Conservation (phyloP, 2,888 invertebrate species). For the Mechanitis mazaeus region DNA sequence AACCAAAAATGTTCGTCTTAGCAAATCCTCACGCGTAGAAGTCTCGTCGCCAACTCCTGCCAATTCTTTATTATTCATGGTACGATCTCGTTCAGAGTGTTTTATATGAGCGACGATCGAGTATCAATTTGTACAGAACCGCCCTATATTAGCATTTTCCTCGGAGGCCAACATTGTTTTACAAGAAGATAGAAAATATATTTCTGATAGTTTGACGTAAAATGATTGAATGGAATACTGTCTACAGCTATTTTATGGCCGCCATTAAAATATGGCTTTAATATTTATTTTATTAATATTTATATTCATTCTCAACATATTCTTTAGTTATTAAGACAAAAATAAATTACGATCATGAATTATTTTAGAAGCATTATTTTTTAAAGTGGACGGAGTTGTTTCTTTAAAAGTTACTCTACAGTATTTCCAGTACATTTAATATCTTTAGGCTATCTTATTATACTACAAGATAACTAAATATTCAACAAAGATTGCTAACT, state of each 20-base stretch:
- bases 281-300: too few species aligned
- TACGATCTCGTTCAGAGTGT: slow-evolving; percentile 72
- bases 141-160: slow-evolving; percentile 70
- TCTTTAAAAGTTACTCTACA: too few species aligned
- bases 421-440: too few species aligned
- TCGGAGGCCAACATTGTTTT: slow-evolving; percentile 62
- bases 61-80: slow-evolving; percentile 76
- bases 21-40: slow-evolving; percentile 33
- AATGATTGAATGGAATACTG: slow-evolving; percentile 23
- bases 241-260: neutral
- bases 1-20: slow-evolving; percentile 37
- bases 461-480: too few species aligned
- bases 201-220: slow-evolving; percentile 31
- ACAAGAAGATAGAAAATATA: slow-evolving; percentile 35
- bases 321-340: too few species aligned
- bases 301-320: too few species aligned
- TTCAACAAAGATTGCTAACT: neutral
- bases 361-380: too few species aligned
- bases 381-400: too few species aligned
- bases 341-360: too few species aligned
- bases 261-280: too few species aligned
- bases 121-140: slow-evolving; percentile 74
- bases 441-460: too few species aligned
- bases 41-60: slow-evolving; percentile 54
- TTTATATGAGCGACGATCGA: slow-evolving; percentile 77